Evolutionary conservation across 2,113 vertebrate species (phyloP), one percentile per base, ranked within the genome.

Genomic region (Podocnemis expansa): DNA sequence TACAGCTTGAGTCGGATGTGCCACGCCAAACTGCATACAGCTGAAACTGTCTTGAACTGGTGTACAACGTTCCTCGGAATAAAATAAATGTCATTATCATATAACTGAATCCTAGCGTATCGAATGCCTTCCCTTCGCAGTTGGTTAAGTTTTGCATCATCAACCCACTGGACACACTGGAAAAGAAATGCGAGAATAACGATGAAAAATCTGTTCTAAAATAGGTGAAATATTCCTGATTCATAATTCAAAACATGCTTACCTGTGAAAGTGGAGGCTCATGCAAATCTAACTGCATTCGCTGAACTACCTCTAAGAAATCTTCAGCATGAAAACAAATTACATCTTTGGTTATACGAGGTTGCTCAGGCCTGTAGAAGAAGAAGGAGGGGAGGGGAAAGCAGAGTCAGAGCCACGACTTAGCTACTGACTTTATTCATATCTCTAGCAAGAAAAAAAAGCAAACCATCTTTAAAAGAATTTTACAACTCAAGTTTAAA

Each of bases 261-360:
- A 99, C 99, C 99, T 99, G 99, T 78, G 99, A 99, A 83, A 99
- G 98, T 1, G 99, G 99, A 84, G 99, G 99, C 96, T 99, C 99
- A 24, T 99, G 97, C 89, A 99, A 98, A 96, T 99, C 99, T 96
- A 99, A 96, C 87, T 99, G 99, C 97, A 99, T 98, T 96, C 99
- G 98, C 93, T 99, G 99, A 94, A 99, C 99, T 41, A 99, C 99
- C 81, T 99, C 98, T 90, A 99, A 92, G 96, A 99, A 99, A 96
- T 99, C 99, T 94, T 98, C 99, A 76, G 99, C 99, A 81, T 99
- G 99, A 98, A 99, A 99, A 98, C 99, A 99, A 97, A 99, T 98
- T 58, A 99, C 99, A 94, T 99, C 99, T 99, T 99, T 99, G 99
- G 99, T 99, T 98, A 99, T 99, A 96, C 99, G 99, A 97, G 99